Evolutionary conservation across 2,797 vertebrate species (phyloP), one percentile per base, ranked within the genome.

Genomic region (Selene dorsalis): DNA sequence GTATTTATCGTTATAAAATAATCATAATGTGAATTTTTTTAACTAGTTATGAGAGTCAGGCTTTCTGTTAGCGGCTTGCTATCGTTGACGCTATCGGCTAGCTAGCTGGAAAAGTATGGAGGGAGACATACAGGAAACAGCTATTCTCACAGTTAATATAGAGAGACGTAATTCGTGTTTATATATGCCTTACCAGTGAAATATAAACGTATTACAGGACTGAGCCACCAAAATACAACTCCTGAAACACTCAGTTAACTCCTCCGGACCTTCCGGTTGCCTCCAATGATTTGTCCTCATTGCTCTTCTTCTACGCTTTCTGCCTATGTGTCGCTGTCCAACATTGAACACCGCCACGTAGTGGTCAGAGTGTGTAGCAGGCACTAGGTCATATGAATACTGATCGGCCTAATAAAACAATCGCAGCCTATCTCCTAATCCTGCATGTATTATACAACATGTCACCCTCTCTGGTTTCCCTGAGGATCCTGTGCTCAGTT

Each of bases 141-240:
- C 7, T 8, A 24, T 43, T 10, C 16, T 38, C 1, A 22, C 13
- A 18, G 4, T 16, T 30, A n/a, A 14, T 4, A 52, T 26, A 32
- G 18, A 17, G 1, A 56, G 17, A 11, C n/a, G 20, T 11, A 22
- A 16, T 2, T 24, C 0, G 24, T 0, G 13, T 32, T 30, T 43
- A 5, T 12, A 58, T 63, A 69, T 35, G 18, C 8, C 76, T 90
- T 85, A 89, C 87, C 85, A 64, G 59, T 56, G 2, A 41, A 28
- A 79, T 67, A 55, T 5, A 24, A 28, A 6, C 0, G 20, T 60
- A 24, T 57, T 45, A 11, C 2, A 58, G 56, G 66, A 35, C 55
- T 53, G 11, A 72, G 17, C 7, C 69, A 68, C 43, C 28, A 43
- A 74, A 73, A 50, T 55, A n/a, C 41, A 66, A 69, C 10, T 13